Evolutionary conservation across 2,888 invertebrate genomes (phyloP).

Genomic region (Tubulanus polymorphus): DNA sequence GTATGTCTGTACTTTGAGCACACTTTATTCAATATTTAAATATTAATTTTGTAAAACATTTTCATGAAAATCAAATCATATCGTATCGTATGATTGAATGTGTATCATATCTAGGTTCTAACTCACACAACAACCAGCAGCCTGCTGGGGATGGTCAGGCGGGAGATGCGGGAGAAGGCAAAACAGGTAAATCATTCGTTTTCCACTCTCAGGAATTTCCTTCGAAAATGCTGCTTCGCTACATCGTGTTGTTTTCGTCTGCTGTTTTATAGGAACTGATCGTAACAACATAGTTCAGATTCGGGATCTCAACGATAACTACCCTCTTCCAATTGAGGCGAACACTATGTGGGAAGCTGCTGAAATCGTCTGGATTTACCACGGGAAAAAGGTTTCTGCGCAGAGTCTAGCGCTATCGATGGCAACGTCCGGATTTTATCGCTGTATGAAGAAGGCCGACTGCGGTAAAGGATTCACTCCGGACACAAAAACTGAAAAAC

Average conservation of each 20-base stretch:
- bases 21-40: too few relatives aligned
- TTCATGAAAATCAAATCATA: too few relatives aligned
- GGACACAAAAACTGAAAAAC: constrained; percentile 19
- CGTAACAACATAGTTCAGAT: constrained; percentile 47
- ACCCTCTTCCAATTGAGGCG: constrained; percentile 43
- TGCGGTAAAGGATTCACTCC: constrained; percentile 22
- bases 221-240: not conserved
- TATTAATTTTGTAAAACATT: too few relatives aligned
- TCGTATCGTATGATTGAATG: too few relatives aligned
- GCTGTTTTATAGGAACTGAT: constrained; percentile 39
- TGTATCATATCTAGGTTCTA: constrained; percentile 41
- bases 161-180: constrained; percentile 48
- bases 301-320: constrained; percentile 36
- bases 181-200: constrained; percentile 26
- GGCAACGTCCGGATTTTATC: constrained; percentile 49
- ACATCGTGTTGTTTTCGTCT: not conserved
- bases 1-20: too few relatives aligned
- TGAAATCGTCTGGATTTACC: constrained; percentile 39
- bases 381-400: constrained; percentile 26
- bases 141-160: constrained; percentile 49
- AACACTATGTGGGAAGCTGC: constrained; percentile 41
- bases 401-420: constrained; percentile 43
- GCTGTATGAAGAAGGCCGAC: constrained; percentile 25
- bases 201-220: not conserved
- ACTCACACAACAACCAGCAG: constrained; percentile 47